phyloP scores from a whole-genome alignment of 2,113 vertebrate genomes.

The Pelusios castaneus region DNA sequence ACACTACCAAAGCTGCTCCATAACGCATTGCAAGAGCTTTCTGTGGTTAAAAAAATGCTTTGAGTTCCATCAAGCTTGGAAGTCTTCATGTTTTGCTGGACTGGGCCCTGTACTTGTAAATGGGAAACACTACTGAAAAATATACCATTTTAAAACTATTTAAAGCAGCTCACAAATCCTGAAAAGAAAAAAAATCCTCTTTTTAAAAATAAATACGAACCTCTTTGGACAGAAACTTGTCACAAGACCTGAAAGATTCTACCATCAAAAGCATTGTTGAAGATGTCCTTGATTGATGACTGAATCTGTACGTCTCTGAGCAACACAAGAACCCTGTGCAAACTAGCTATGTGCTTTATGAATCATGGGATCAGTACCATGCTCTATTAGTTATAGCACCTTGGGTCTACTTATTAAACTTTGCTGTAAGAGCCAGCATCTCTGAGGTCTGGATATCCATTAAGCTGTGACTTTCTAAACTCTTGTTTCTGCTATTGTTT shows the following conservation, averaged over 20 bases:
- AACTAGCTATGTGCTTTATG: neutral
- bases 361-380: neutral
- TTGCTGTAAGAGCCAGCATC: neutral
- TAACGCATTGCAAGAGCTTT: neutral
- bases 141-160: neutral
- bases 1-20: neutral
- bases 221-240: neutral
- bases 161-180: neutral
- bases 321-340: neutral
- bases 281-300: neutral
- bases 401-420: neutral
- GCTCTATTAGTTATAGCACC: neutral
- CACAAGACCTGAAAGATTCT: neutral
- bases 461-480: neutral
- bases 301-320: neutral
- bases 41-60: neutral
- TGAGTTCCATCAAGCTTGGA: neutral
- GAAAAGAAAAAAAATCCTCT: neutral
- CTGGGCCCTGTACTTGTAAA: neutral
- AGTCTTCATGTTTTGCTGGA: neutral
- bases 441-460: neutral
- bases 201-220: neutral
- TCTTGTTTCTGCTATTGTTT: neutral
- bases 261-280: accelerated
- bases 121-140: neutral